phyloP scores from a whole-genome alignment of 2,888 invertebrate species.

The Oxyteleia sp. region DNA sequence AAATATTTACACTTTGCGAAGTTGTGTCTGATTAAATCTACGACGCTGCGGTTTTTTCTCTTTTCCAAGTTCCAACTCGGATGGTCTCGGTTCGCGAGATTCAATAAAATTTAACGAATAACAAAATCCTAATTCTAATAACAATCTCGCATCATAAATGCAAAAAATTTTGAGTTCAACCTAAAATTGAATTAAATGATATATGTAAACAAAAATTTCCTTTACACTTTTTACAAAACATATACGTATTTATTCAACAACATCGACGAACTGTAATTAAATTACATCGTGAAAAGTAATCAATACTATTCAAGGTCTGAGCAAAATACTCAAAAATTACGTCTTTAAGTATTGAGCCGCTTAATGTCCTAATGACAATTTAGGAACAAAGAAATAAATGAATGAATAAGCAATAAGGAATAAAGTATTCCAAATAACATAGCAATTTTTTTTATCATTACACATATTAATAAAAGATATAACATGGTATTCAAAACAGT shows the following conservation, averaged over 20 bases:
- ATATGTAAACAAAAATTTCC: not conserved
- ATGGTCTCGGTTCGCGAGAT: no score
- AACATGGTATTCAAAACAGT: no score
- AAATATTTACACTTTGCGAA: constrained; percentile 20
- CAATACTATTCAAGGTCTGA: constrained; percentile 24
- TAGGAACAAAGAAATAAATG: constrained; percentile 39
- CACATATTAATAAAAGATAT: no score
- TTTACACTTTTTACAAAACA: constrained; percentile 27
- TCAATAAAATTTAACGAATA: no score
- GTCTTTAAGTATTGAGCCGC: constrained; percentile 82
- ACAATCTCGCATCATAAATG: no score
- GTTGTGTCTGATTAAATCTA: constrained; percentile 7
- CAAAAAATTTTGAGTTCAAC: no score
- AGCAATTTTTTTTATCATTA: no score
- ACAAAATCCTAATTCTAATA: no score
- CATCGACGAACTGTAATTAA: constrained; percentile 21
- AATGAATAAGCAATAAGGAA: constrained; percentile 37
- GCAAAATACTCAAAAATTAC: constrained; percentile 34
- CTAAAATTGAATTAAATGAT: no score
- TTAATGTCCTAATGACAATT: not conserved
- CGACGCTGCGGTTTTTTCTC: constrained; percentile 3
- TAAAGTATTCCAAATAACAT: constrained; percentile 69
- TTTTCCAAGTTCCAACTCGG: not conserved
- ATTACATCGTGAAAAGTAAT: constrained; percentile 25
- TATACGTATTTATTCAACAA: not conserved